Percentiles rank a stretch among this genome's conserved stretches.
Evolutionary conservation across 2,888 invertebrate genomes (phyloP).

Genomic region (Nomada fucata): DNA sequence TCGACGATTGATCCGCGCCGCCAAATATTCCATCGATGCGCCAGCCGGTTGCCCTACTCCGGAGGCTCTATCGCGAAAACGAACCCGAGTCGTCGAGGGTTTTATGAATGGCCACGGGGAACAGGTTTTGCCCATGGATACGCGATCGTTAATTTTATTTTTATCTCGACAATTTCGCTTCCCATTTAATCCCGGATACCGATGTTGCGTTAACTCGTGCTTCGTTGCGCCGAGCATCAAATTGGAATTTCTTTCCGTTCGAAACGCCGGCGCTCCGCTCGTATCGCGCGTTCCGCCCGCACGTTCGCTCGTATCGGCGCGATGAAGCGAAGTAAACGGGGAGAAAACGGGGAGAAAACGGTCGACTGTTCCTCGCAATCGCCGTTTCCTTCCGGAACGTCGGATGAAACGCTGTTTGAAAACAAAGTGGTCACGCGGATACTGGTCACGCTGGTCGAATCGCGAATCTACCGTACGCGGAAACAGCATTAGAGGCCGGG

Average conservation of each 20-base stretch:
- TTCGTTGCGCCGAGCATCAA: neutral
- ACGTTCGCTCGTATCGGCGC: slow-evolving; percentile 1
- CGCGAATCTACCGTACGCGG: slow-evolving; percentile 18
- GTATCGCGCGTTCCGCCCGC: neutral
- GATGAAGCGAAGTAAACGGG: neutral
- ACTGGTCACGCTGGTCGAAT: slow-evolving; percentile 20
- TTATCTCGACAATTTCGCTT: slow-evolving; percentile 19
- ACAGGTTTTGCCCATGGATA: slow-evolving; percentile 37
- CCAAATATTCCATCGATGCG: neutral
- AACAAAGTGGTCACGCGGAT: neutral
- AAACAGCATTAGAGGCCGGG: slow-evolving; percentile 28
- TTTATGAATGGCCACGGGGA: slow-evolving; percentile 49
- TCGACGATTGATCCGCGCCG: slow-evolving; percentile 37
- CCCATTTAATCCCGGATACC: slow-evolving; percentile 13
- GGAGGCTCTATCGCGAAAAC: slow-evolving; percentile 18
- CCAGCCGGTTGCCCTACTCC: neutral
- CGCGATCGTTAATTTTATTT: slow-evolving; percentile 41
- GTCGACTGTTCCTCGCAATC: slow-evolving; percentile 7
- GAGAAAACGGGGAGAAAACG: neutral
- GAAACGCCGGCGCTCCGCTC: neutral
- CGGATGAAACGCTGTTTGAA: slow-evolving; percentile 32
- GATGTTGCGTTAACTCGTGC: neutral
- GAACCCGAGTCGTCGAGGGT: slow-evolving; percentile 16
- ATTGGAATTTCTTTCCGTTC: neutral
- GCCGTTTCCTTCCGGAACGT: slow-evolving; percentile 24